Conservation (phyloP, 92 coral and sea anemone species). For the Porites lobata region DNA sequence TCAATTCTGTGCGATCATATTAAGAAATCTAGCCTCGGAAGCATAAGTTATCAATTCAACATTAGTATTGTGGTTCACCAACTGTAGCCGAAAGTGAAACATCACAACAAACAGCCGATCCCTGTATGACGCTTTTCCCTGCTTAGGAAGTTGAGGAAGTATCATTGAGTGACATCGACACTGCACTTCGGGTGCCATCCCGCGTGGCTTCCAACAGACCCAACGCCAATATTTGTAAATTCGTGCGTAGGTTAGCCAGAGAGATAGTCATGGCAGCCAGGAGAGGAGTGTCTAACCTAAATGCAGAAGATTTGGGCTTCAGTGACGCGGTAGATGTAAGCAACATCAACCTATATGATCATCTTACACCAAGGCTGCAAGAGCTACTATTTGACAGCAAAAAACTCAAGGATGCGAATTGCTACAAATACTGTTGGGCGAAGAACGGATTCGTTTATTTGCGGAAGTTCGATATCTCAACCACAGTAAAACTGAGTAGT, state of each 20-base stretch:
- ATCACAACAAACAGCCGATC: constrained; percentile 46
- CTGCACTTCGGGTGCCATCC: constrained; percentile 6
- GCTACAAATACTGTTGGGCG: constrained; percentile 37
- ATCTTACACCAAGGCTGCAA: constrained; percentile 30
- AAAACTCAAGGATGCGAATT: neutral
- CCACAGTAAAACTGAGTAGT: neutral
- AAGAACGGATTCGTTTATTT: constrained; percentile 15
- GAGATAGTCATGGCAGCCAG: constrained; percentile 40
- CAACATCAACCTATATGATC: constrained; percentile 16
- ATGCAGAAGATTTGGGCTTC: constrained; percentile 15
- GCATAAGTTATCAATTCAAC: constrained; percentile 33
- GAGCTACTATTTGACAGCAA: neutral
- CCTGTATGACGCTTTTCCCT: neutral
- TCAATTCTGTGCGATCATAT: constrained; percentile 13
- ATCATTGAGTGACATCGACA: neutral
- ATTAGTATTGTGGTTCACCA: constrained; percentile 37
- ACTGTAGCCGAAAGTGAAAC: constrained; percentile 27
- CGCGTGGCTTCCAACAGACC: neutral
- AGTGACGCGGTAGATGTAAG: neutral
- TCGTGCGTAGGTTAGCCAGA: constrained; percentile 27
- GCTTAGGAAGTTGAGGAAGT: neutral
- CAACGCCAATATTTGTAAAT: constrained; percentile 25
- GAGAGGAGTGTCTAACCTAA: neutral
- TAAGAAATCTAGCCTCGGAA: constrained; percentile 17
- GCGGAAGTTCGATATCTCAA: neutral